Percentiles rank a stretch among this genome's conserved stretches.
Evolutionary conservation across 1,140 invertebrate genomes (phyloP).

Genomic region (Drosophila oshimai): DNA sequence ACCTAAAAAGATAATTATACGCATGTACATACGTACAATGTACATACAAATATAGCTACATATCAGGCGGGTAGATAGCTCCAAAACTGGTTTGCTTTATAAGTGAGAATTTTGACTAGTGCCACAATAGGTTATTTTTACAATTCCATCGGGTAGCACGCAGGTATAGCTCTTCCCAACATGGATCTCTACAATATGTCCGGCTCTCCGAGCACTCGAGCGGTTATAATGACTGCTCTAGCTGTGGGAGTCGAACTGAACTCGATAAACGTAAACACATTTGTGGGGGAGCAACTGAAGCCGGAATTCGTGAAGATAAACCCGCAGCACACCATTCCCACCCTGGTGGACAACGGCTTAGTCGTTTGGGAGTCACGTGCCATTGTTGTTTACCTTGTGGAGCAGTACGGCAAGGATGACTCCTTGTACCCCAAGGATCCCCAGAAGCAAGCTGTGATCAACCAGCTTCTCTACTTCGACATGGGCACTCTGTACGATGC

Average conservation of each 20-base stretch:
- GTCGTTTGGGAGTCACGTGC: conserved; percentile 58
- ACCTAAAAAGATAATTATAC: too few relatives aligned
- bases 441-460: conserved; percentile 86
- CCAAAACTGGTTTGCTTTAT: conserved; percentile 1
- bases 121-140: conserved; percentile 16
- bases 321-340: conserved; percentile 75
- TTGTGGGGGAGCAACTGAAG: conserved; percentile 86
- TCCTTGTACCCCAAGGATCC: conserved; percentile 85
- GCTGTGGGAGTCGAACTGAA: conserved; percentile 89
- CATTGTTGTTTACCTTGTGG: conserved; percentile 61
- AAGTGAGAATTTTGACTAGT: not conserved
- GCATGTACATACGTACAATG: too few relatives aligned
- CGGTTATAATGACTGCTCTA: conserved; percentile 87
- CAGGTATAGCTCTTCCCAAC: not conserved
- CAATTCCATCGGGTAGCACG: not conserved
- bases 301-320: conserved; percentile 85
- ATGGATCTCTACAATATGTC: conserved; percentile 86
- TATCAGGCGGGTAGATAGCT: too few relatives aligned
- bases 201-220: conserved; percentile 87
- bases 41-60: too few relatives aligned
- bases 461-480: conserved; percentile 90
- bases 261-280: conserved; percentile 86
- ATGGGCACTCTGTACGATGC: conserved; percentile 86
- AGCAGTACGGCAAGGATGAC: conserved; percentile 74
- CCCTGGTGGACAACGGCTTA: conserved; percentile 53